phyloP scores from a whole-genome alignment of 2,113 vertebrate species.

The Corythornis cristatus region DNA sequence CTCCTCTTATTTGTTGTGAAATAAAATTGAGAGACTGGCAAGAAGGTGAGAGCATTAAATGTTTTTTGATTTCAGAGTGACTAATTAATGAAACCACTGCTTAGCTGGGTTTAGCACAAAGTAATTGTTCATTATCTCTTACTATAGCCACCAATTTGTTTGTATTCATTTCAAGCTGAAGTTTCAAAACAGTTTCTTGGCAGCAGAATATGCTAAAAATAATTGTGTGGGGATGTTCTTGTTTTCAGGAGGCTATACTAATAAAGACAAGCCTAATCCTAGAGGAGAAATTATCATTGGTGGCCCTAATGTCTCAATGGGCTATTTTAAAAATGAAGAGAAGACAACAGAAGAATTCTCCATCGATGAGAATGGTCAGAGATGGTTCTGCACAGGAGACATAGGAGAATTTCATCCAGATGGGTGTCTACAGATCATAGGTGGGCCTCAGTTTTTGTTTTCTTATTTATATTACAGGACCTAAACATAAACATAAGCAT shows the following conservation, averaged over 20 bases:
- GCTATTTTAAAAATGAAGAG: conserved; percentile 88
- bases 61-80: not conserved
- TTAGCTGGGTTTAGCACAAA: not conserved
- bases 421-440: conserved; percentile 95
- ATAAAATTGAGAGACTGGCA: conserved; percentile 91
- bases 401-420: conserved; percentile 93
- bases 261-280: conserved; percentile 88
- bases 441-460: conserved; percentile 70
- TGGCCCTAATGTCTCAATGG: conserved; percentile 93
- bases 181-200: not conserved
- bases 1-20: conserved; percentile 95
- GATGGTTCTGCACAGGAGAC: conserved; percentile 97
- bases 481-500: not conserved
- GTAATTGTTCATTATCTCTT: not conserved
- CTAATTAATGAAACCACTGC: not conserved
- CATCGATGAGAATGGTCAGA: conserved; percentile 86
- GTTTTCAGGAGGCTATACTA: conserved; percentile 90
- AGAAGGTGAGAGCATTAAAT: conserved; percentile 83
- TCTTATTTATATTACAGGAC: not conserved
- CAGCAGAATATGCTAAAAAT: not conserved
- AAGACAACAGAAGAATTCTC: conserved; percentile 85
- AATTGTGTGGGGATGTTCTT: not conserved
- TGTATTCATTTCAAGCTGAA: not conserved
- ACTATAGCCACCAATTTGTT: not conserved
- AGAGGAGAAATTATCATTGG: conserved; percentile 95